phyloP scores from a whole-genome alignment of 2,113 vertebrate species.

The Excalfactoria chinensis region DNA sequence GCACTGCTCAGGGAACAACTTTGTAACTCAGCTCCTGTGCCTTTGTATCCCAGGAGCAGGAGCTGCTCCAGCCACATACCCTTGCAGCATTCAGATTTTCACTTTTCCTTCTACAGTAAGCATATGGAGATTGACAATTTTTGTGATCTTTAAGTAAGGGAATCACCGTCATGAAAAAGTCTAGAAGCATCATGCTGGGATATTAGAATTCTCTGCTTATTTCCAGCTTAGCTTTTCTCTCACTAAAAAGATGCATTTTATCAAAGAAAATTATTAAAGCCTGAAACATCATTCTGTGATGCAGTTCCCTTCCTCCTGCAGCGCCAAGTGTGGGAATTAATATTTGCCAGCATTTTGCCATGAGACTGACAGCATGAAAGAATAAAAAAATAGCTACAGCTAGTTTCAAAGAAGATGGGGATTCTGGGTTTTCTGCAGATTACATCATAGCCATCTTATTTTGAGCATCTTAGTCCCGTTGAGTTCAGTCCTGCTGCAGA shows the following conservation, averaged over 20 bases:
- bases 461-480: not conserved
- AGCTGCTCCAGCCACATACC: not conserved
- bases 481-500: not conserved
- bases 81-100: not conserved
- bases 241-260: not conserved
- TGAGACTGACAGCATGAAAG: not conserved
- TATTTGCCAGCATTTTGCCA: conserved; percentile 14
- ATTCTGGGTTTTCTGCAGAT: conserved; percentile 2
- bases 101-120: not conserved
- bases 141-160: not conserved
- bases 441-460: not conserved
- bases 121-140: not conserved
- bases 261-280: not conserved
- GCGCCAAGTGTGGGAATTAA: conserved; percentile 1
- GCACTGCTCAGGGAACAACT: not conserved
- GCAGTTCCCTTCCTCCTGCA: not conserved
- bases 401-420: not conserved
- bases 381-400: not conserved
- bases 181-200: not conserved
- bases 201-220: not conserved
- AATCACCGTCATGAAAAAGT: not conserved
- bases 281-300: not conserved
- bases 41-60: not conserved
- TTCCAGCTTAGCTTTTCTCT: not conserved
- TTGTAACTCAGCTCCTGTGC: not conserved